Evolutionary conservation across 2,888 invertebrate genomes (phyloP), one percentile per base, ranked within the genome.

Genomic region (Marronus borbonicus): DNA sequence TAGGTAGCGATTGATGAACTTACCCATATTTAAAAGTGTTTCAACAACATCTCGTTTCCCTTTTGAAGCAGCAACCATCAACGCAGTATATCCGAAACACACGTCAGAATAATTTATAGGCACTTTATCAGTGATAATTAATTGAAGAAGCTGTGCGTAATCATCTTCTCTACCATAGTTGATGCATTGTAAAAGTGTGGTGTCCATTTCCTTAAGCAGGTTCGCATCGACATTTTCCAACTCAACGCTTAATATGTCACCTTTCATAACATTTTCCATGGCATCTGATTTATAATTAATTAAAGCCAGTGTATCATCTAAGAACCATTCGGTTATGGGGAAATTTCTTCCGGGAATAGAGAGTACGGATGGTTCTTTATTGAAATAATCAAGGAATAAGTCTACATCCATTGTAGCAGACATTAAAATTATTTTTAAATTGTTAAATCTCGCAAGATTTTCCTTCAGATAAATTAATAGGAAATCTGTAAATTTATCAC

Each of bases 401-500:
- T 92, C 90, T 64, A 94, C 93, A 86, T 98, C 97, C 87, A 97
- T 92, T 0, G 98, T 96, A 12, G 98, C 98, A 2, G 98, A 98
- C 98, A 99, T 98, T 64, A 99, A 91, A 66, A 99, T 91, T 0
- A 98, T 88, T 85, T 94, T 94, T 24, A 98, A 90, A 79, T 95
- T 91, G 81, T 93, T 92, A 86, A 92, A 93, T 68, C 92, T 90
- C 0, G 91, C 89, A 60, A 97, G 87, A 12, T 94, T 92, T 85
- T 97, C 95, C 58, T 94, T 92, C 74, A 98, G 89, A 3, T 95
- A 94, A 78, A 97, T 95, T 79, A 99, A 89, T 62, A 98, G 91
- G 88, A 98, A 98, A 89, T 99, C 99, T 70, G 96, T 95, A 86
- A 96, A 94, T 85, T 96, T 93, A 88, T 98, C 98, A 0, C 98